phyloP scores from a whole-genome alignment of 2,113 vertebrate species.

The Epinephelus fuscoguttatus region DNA sequence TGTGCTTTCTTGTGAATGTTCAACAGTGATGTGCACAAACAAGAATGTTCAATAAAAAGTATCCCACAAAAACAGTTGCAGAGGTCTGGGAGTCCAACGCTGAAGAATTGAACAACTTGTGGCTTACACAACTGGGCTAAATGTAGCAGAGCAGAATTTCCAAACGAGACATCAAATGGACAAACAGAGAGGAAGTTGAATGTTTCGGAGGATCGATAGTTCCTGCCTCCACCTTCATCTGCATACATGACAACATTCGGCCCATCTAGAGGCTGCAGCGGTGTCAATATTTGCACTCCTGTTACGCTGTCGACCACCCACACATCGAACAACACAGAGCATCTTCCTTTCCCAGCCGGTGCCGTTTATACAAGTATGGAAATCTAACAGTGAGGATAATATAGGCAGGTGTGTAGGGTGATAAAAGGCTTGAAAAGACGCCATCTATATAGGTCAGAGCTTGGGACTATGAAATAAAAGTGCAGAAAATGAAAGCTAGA shows the following conservation, averaged over 20 bases:
- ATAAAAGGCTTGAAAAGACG: conserved; percentile 20
- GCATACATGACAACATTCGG: conserved; percentile 57
- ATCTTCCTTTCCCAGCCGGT: conserved; percentile 19
- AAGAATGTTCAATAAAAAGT: background rate
- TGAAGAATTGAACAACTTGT: conserved; percentile 3
- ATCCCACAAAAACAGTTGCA: background rate
- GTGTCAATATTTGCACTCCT: conserved; percentile 61
- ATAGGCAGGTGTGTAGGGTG: conserved; percentile 24
- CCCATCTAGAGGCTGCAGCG: conserved; percentile 32
- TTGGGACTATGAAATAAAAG: conserved; percentile 24
- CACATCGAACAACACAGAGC: conserved; percentile 42
- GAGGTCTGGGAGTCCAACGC: background rate
- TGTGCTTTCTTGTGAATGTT: background rate
- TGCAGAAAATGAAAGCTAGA: background rate
- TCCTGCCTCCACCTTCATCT: conserved; percentile 58
- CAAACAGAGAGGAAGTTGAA: conserved; percentile 39
- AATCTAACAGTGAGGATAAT: conserved; percentile 20
- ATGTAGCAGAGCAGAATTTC: conserved; percentile 37
- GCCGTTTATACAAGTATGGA: conserved; percentile 30
- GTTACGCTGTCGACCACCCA: conserved; percentile 58
- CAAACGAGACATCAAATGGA: conserved; percentile 44
- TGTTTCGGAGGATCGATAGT: conserved; percentile 43
- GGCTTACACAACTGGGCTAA: conserved; percentile 51
- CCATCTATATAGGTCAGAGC: conserved; percentile 8
- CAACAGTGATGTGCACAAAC: background rate